Evolutionary conservation across 2,113 vertebrate species (phyloP).

Genomic region (Picathartes gymnocephalus): DNA sequence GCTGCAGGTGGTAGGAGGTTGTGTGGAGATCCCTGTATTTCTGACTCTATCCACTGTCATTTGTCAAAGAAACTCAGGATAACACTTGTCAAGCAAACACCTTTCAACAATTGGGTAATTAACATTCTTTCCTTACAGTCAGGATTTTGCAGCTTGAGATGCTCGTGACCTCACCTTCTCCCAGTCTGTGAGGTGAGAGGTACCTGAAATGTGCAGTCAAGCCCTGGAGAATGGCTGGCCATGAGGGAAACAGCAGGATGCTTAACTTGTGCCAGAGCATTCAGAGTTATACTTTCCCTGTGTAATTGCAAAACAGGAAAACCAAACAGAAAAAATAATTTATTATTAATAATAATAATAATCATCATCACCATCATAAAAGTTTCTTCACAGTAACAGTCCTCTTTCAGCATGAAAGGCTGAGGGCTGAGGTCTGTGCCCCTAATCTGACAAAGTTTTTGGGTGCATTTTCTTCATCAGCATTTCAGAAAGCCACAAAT

Average conservation of each 20-base stretch:
- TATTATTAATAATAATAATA: background rate
- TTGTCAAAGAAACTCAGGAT: background rate
- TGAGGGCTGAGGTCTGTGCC: background rate
- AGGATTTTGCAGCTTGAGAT: background rate
- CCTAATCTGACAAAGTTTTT: background rate
- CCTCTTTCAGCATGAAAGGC: background rate
- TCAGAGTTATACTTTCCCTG: background rate
- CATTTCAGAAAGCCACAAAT: rapidly evolving
- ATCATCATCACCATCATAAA: background rate
- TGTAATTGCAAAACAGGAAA: background rate
- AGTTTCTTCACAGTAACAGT: background rate
- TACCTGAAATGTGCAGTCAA: background rate
- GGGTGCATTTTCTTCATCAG: background rate
- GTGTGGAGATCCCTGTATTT: background rate
- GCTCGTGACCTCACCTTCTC: background rate
- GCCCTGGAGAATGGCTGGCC: background rate
- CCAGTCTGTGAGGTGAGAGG: background rate
- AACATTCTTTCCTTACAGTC: background rate
- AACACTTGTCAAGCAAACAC: background rate
- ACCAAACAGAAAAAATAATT: background rate
- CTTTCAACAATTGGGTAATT: background rate
- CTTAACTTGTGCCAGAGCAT: background rate
- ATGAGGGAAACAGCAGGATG: background rate
- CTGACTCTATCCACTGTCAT: background rate
- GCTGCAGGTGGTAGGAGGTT: background rate